Conservation (phyloP, 2,113 vertebrate genomes). For the Dermatemys mawii region DNA sequence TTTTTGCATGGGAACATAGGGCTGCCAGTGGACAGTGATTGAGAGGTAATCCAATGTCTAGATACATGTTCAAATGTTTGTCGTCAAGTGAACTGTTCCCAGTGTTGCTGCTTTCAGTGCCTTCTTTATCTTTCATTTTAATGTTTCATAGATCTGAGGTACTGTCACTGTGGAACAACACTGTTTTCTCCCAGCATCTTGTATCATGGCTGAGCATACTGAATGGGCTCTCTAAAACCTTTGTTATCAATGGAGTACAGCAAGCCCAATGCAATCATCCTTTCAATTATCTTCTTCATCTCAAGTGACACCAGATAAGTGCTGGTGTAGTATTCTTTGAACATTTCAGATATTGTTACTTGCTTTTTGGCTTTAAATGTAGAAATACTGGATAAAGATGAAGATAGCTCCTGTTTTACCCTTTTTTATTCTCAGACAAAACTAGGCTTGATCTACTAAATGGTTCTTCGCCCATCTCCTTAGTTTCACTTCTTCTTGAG, state of each 20-base stretch:
- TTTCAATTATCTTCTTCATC: slow-evolving; percentile 75
- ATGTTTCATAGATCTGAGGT: not conserved
- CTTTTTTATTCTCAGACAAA: slow-evolving; percentile 54
- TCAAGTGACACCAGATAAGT: slow-evolving; percentile 73
- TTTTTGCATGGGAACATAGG: slow-evolving; percentile 21
- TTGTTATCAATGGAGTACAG: slow-evolving; percentile 71
- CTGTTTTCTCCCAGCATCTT: slow-evolving; percentile 44
- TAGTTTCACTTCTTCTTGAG: not conserved
- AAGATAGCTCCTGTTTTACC: slow-evolving; percentile 54
- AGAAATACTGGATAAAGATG: slow-evolving; percentile 61
- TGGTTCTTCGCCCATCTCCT: not conserved
- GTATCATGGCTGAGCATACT: slow-evolving; percentile 53
- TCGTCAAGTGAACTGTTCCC: not conserved
- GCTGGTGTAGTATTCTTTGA: slow-evolving; percentile 63
- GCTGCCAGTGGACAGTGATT: not conserved
- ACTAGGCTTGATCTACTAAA: slow-evolving; percentile 9
- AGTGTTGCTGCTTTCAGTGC: slow-evolving; percentile 26
- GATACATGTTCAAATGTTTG: slow-evolving; percentile 13
- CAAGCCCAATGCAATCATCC: slow-evolving; percentile 68
- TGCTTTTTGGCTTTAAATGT: slow-evolving; percentile 61
- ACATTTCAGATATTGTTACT: slow-evolving; percentile 65
- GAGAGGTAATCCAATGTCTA: not conserved
- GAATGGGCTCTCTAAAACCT: slow-evolving; percentile 65
- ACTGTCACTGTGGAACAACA: not conserved
- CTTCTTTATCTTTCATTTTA: slow-evolving; percentile 54